These are phyloP conservation scores for Parasteatoda tepidariorum DNA, from an alignment of 1,140 invertebrate genomes.

Conservation along the genomic window DNA sequence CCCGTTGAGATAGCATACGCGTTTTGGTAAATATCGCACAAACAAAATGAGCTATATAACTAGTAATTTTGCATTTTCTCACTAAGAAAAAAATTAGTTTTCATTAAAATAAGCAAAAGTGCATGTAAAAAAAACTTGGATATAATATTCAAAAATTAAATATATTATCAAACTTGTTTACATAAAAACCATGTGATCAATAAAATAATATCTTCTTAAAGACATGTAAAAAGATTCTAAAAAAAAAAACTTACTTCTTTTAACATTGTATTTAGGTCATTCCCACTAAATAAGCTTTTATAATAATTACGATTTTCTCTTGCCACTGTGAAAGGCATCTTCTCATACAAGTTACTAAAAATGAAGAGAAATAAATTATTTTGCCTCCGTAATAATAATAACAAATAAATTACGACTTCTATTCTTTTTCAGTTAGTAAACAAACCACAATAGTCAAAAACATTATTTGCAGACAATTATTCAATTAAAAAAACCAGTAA, in stretches of 20 bases:
- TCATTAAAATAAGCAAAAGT: background rate
- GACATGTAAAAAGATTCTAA: background rate
- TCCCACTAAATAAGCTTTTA: slow-evolving; percentile 79
- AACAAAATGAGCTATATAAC: too few relatives aligned
- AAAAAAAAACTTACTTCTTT: slow-evolving; percentile 68
- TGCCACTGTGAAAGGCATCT: slow-evolving; percentile 79
- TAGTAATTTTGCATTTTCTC: too few relatives aligned
- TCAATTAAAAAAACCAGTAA: background rate
- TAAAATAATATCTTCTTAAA: background rate
- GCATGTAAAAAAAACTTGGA: background rate
- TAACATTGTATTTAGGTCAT: slow-evolving; percentile 82
- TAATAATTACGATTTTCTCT: slow-evolving; percentile 78
- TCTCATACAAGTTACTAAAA: slow-evolving; percentile 78
- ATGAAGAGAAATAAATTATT: background rate
- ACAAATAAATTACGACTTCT: background rate
- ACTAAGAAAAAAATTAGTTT: background rate
- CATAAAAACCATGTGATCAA: background rate
- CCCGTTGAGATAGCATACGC: too few relatives aligned
- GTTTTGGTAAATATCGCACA: too few relatives aligned
- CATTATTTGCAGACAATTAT: background rate
- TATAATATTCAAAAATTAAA: background rate
- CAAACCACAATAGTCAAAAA: background rate
- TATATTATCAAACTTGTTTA: background rate
- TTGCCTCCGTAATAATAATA: too few relatives aligned
- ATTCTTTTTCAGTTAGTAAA: too few relatives aligned